Evolutionary conservation across 2,797 vertebrate species (phyloP).

Genomic region (Scyliorhinus canicula): DNA sequence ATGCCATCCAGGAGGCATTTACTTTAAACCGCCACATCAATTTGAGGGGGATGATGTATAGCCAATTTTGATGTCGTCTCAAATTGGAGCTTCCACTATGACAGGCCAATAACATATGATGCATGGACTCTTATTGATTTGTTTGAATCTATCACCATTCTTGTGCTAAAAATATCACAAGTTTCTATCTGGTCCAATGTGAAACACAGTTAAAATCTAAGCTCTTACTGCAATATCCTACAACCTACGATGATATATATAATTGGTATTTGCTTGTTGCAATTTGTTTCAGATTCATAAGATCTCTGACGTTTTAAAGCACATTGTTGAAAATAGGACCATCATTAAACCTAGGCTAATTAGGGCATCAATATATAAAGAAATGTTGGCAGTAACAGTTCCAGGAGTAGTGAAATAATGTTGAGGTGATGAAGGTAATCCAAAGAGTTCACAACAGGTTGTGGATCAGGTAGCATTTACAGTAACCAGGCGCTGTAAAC

Average conservation of each 20-base stretch:
- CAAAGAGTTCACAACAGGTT: background rate
- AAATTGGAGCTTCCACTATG: conserved; percentile 14
- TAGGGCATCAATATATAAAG: background rate
- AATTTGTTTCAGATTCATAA: background rate
- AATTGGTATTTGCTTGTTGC: background rate
- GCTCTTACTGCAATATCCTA: background rate
- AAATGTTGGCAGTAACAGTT: conserved; percentile 5
- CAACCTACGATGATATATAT: background rate
- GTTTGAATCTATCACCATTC: background rate
- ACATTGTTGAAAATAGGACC: background rate
- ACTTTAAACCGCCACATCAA: conserved; percentile 19
- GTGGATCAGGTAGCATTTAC: background rate
- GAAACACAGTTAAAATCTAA: conserved; percentile 13
- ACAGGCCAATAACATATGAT: conserved; percentile 24
- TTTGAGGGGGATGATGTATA: conserved; percentile 30
- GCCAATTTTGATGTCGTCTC: conserved; percentile 32
- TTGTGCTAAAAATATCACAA: background rate
- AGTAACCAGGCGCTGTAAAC: background rate
- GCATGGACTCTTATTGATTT: conserved; percentile 24
- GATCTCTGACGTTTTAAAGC: background rate
- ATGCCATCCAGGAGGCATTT: conserved; percentile 28
- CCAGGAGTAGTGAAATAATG: background rate
- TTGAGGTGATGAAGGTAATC: background rate
- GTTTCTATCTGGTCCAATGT: background rate
- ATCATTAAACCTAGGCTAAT: background rate